Conservation (phyloP, 2,888 invertebrate genomes). For the Dasysyrphus albostriatus region DNA sequence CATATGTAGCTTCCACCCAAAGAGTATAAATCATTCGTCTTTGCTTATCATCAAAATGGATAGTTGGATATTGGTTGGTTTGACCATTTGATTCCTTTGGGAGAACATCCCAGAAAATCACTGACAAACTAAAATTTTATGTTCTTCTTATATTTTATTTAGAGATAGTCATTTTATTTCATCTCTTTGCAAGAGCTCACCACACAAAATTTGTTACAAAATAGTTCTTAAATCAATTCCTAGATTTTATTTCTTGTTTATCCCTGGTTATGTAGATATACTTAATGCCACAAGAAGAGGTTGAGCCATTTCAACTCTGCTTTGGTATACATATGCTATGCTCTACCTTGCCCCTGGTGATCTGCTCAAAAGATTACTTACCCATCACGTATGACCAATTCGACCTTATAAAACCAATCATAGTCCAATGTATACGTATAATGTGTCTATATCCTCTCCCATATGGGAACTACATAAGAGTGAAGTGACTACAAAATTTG, state of each 20-base stretch:
- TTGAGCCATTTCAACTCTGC: not conserved
- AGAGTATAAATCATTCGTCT: not conserved
- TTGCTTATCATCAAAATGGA: not conserved
- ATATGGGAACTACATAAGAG: constrained; percentile 23
- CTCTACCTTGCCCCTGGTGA: not conserved
- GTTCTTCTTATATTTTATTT: constrained; percentile 61
- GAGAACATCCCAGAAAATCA: constrained; percentile 16
- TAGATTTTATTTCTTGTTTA: not conserved
- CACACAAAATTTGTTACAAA: constrained; percentile 22
- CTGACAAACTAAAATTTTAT: constrained; percentile 55
- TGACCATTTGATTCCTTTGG: not conserved
- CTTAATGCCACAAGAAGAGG: not conserved
- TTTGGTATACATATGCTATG: not conserved
- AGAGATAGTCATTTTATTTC: constrained; percentile 44
- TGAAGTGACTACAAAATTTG: constrained; percentile 20
- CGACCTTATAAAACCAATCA: constrained; percentile 70
- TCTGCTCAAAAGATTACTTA: constrained; percentile 51
- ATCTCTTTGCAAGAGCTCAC: constrained; percentile 1
- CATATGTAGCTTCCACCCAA: too few species aligned
- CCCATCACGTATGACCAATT: constrained; percentile 62
- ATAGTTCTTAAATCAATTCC: constrained; percentile 28
- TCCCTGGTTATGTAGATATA: not conserved
- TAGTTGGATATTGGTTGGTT: not conserved
- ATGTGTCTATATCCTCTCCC: constrained; percentile 40
- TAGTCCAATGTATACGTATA: constrained; percentile 14